Percentiles rank a stretch among this genome's conserved stretches.
phyloP scores from a whole-genome alignment of 53 echinoderm and acorn worm species.

The Paracentrotus lividus region DNA sequence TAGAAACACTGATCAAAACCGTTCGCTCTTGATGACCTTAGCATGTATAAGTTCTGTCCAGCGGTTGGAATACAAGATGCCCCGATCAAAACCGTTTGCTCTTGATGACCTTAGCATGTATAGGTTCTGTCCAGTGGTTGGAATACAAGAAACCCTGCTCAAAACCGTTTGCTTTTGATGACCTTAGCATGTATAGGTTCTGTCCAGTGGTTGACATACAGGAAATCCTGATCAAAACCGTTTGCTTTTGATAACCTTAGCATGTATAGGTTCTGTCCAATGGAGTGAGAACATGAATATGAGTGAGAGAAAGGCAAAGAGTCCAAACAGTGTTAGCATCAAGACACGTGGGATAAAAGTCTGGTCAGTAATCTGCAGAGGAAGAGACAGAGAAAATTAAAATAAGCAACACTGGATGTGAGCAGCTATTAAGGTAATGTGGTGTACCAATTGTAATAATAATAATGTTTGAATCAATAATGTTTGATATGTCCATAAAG shows the following conservation, averaged over 20 bases:
- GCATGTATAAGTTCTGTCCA: slow-evolving; percentile 81
- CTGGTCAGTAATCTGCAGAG: slow-evolving; percentile 85
- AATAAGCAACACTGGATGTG: not conserved
- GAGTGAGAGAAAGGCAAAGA: slow-evolving; percentile 83
- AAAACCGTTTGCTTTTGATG: slow-evolving; percentile 72
- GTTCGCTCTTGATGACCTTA: slow-evolving; percentile 80
- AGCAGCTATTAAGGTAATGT: no score
- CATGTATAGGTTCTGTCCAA: slow-evolving; percentile 91
- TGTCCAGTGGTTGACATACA: not conserved
- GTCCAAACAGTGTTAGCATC: slow-evolving; percentile 77
- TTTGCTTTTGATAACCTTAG: slow-evolving; percentile 87
- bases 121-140: slow-evolving; percentile 77
- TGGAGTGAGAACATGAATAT: slow-evolving; percentile 88
- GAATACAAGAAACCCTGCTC: slow-evolving; percentile 50
- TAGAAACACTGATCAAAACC: not conserved
- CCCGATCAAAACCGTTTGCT: slow-evolving; percentile 73
- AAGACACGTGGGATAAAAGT: slow-evolving; percentile 84
- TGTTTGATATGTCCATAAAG: no score
- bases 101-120: slow-evolving; percentile 87
- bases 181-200: slow-evolving; percentile 84
- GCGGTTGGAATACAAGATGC: not conserved
- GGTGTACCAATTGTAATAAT: no score
- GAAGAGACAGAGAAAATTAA: slow-evolving; percentile 39
- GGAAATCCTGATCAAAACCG: slow-evolving; percentile 62
- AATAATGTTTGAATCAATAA: no score